Evolutionary conservation across 2,113 vertebrate species (phyloP).

Genomic region (Centropus unirufus): DNA sequence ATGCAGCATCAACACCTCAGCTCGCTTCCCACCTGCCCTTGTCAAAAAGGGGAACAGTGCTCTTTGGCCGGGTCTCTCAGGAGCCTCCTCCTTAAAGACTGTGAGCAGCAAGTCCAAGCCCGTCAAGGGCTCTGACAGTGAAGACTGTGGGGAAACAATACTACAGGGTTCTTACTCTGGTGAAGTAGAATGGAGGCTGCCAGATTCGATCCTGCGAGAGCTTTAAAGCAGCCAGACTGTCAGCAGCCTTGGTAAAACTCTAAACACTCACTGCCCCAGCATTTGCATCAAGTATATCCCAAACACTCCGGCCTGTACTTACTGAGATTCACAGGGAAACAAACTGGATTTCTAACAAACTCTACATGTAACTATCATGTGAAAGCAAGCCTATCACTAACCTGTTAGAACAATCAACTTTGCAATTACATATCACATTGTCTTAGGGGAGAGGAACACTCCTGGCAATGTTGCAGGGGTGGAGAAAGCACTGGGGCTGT

Average conservation of each 20-base stretch:
- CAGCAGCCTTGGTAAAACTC: not conserved
- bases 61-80: not conserved
- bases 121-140: not conserved
- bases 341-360: not conserved
- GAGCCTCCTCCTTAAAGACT: not conserved
- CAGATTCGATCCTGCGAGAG: not conserved
- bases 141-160: not conserved
- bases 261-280: not conserved
- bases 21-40: not conserved
- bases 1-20: not conserved
- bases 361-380: not conserved
- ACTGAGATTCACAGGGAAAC: not conserved
- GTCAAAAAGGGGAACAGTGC: not conserved
- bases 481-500: not conserved
- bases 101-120: not conserved
- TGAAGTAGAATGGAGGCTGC: not conserved
- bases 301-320: not conserved
- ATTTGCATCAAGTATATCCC: slow-evolving; percentile 18
- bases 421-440: not conserved
- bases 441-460: not conserved
- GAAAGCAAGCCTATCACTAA: slow-evolving; percentile 32
- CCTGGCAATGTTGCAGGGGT: not conserved
- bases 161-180: not conserved
- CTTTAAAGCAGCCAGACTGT: not conserved
- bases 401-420: not conserved